Conservation (phyloP, 2,888 invertebrate species). For the Nasonovia ribisnigri region DNA sequence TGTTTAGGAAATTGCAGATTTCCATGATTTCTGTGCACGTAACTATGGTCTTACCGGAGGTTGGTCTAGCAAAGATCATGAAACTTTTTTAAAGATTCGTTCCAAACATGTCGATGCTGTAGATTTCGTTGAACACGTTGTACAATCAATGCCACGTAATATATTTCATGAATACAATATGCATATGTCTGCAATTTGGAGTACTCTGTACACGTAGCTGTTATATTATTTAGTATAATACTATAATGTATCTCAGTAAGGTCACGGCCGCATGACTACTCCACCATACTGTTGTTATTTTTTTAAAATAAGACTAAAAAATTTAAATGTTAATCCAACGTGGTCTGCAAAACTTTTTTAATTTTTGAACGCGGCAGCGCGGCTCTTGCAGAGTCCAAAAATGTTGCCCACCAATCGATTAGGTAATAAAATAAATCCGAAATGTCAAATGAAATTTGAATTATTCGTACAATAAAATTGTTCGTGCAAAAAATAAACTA, state of each 20-base stretch:
- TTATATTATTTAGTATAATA: neutral
- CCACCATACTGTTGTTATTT: too few relatives aligned
- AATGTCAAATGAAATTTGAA: neutral
- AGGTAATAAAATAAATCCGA: neutral
- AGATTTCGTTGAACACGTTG: constrained; percentile 33
- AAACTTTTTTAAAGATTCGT: constrained; percentile 56
- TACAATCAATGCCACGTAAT: constrained; percentile 61
- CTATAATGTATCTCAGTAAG: neutral
- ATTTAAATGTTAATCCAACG: too few relatives aligned
- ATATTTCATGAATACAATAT: neutral
- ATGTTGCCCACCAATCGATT: too few relatives aligned
- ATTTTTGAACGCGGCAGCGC: too few relatives aligned
- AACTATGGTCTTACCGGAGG: constrained; percentile 60
- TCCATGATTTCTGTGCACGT: constrained; percentile 45
- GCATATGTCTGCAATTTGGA: too few relatives aligned
- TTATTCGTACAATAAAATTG: neutral
- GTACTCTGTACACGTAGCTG: neutral
- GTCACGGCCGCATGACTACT: too few relatives aligned
- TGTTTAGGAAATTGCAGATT: constrained; percentile 57
- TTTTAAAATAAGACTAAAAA: too few relatives aligned
- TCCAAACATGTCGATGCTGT: constrained; percentile 1
- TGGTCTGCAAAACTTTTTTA: too few relatives aligned
- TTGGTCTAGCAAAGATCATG: constrained; percentile 57
- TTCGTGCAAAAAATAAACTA: neutral
- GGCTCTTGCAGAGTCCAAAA: too few relatives aligned